A percentile compares a stretch with the other conserved stretches of the same genome.
These are phyloP conservation scores for Bungarus multicinctus DNA, from an alignment of 2,113 vertebrate species.

Conservation along the genomic window DNA sequence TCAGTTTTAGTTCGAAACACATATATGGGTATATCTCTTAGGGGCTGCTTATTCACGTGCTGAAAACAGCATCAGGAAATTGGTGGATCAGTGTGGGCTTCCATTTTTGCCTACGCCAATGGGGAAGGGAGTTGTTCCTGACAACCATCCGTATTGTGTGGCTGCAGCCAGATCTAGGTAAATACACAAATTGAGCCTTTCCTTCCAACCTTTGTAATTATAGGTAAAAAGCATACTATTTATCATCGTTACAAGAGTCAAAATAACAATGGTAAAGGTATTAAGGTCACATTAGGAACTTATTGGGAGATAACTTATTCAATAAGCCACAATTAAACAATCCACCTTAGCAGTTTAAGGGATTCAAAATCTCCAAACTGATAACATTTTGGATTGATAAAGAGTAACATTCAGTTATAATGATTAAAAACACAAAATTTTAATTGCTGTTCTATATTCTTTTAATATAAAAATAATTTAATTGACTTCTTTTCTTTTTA, in stretches of 20 bases:
- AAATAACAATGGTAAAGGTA: background rate
- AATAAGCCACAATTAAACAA: background rate
- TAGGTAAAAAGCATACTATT: background rate
- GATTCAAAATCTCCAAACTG: background rate
- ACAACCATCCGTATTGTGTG: conserved; percentile 89
- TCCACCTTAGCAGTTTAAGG: background rate
- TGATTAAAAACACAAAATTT: background rate
- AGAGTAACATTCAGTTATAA: background rate
- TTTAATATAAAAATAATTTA: background rate
- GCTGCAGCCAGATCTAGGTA: conserved; percentile 91
- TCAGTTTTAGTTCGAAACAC: background rate
- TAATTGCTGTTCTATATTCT: background rate
- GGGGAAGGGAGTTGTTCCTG: conserved; percentile 93
- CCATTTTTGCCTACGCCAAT: conserved; percentile 96
- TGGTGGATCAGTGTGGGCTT: conserved; percentile 82
- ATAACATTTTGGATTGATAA: background rate
- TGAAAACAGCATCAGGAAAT: conserved; percentile 75
- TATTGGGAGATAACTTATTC: background rate
- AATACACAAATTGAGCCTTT: conserved; percentile 37
- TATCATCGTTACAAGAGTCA: background rate
- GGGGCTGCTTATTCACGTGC: conserved; percentile 89
- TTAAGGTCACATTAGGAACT: background rate
- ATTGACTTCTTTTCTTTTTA: background rate
- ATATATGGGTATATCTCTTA: conserved; percentile 56
- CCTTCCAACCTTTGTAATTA: conserved; percentile 8